Evolutionary conservation across 1,140 invertebrate genomes (phyloP).

Genomic region (Brevipalpus yothersi): DNA sequence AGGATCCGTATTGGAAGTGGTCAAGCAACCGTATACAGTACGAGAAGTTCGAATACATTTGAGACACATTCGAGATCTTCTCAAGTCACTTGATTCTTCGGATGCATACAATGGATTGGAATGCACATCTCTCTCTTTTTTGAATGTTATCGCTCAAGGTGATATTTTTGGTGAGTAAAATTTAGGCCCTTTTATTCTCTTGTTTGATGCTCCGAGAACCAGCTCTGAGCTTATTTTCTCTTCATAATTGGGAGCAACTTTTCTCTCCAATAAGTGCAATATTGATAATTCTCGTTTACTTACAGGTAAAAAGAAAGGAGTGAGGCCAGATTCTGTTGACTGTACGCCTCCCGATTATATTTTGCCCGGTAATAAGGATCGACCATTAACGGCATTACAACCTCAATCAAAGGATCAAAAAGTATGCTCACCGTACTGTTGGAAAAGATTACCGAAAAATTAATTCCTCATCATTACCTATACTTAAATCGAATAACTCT

Average conservation of each 20-base stretch:
- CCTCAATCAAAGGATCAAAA: slow-evolving; percentile 67
- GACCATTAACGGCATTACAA: slow-evolving; percentile 59
- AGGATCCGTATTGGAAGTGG: slow-evolving; percentile 68
- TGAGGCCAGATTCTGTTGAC: slow-evolving; percentile 61
- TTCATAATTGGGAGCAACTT: not conserved
- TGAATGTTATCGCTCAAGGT: slow-evolving; percentile 76
- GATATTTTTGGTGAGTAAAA: slow-evolving; percentile 30
- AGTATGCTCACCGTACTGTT: slow-evolving; percentile 12
- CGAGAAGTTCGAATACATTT: slow-evolving; percentile 90
- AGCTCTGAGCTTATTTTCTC: not conserved
- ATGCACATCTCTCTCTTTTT: slow-evolving; percentile 78
- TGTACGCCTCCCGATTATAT: slow-evolving; percentile 92
- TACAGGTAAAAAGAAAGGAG: slow-evolving; percentile 70
- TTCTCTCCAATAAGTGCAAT: not conserved
- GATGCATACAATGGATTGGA: slow-evolving; percentile 89
- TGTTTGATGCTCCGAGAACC: not conserved
- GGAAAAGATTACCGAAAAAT: not conserved
- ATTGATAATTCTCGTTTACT: slow-evolving; percentile 4
- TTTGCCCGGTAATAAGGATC: slow-evolving; percentile 64
- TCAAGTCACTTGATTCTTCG: slow-evolving; percentile 72
- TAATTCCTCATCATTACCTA: not conserved
- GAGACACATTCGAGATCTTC: slow-evolving; percentile 76
- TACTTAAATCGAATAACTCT: not conserved
- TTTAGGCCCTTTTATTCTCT: not conserved
- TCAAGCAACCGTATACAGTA: slow-evolving; percentile 80